Evolutionary conservation across 2,888 invertebrate genomes (phyloP).

Genomic region (Clivina fossor): DNA sequence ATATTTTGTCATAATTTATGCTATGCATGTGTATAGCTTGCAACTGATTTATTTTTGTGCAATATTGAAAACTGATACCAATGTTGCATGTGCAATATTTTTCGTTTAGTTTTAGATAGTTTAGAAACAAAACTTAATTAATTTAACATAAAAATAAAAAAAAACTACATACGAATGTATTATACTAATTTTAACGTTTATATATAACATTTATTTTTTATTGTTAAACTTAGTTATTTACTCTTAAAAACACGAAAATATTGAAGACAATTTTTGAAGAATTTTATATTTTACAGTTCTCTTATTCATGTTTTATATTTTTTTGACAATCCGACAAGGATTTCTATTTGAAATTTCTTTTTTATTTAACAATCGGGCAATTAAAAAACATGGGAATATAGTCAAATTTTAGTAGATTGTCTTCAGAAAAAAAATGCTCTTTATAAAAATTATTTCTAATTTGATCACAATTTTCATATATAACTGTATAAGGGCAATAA

Average conservation of each 20-base stretch:
- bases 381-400: too few species aligned
- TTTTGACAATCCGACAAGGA: too few species aligned
- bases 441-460: too few species aligned
- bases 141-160: neutral
- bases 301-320: too few species aligned
- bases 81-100: conserved; percentile 29
- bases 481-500: too few species aligned
- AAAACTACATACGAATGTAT: neutral
- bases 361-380: too few species aligned
- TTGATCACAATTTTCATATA: too few species aligned
- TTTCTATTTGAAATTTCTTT: too few species aligned
- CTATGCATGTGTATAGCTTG: conserved; percentile 14
- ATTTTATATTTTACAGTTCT: neutral
- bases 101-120: conserved; percentile 2
- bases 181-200: neutral
- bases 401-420: too few species aligned
- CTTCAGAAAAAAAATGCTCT: too few species aligned
- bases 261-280: neutral
- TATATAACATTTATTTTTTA: neutral
- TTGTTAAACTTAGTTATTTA: neutral
- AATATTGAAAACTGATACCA: conserved; percentile 24
- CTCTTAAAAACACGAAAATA: neutral
- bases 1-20: neutral
- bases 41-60: conserved; percentile 19
- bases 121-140: too few species aligned